Conservation (phyloP, 2,888 invertebrate genomes). For the Agrochola lychnidis region DNA sequence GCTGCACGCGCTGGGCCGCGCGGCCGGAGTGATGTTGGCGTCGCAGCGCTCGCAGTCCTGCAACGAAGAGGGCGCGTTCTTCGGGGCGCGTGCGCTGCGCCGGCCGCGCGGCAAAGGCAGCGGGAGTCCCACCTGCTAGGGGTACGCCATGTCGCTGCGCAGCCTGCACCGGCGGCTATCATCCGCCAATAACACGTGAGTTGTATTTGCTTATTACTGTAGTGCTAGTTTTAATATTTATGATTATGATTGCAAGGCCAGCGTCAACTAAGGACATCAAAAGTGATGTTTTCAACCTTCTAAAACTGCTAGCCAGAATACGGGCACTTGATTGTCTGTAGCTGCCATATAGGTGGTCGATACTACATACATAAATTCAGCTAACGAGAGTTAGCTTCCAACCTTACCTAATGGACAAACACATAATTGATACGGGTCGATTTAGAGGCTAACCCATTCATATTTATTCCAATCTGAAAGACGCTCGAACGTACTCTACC, state of each 20-base stretch:
- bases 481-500: conserved; percentile 65
- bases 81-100: conserved; percentile 89
- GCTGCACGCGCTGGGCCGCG: conserved; percentile 87
- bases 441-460: conserved; percentile 50
- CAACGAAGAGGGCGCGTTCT: conserved; percentile 90
- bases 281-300: not conserved
- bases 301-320: not conserved
- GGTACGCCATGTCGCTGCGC: conserved; percentile 92
- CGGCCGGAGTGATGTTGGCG: conserved; percentile 87
- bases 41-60: conserved; percentile 90
- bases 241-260: not conserved
- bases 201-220: conserved; percentile 48
- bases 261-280: not conserved
- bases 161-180: conserved; percentile 92
- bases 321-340: not conserved
- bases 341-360: not conserved
- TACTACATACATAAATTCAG: not conserved
- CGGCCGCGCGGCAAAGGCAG: conserved; percentile 91
- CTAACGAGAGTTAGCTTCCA: conserved; percentile 6
- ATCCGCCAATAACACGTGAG: conserved; percentile 91
- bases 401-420: conserved; percentile 1
- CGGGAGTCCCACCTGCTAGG: conserved; percentile 91
- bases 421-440: conserved; percentile 28
- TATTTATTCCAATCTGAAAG: conserved; percentile 67
- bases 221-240: not conserved